These are phyloP conservation scores for Sympetrum striolatum DNA, from an alignment of 2,888 invertebrate genomes.

Conservation along the genomic window DNA sequence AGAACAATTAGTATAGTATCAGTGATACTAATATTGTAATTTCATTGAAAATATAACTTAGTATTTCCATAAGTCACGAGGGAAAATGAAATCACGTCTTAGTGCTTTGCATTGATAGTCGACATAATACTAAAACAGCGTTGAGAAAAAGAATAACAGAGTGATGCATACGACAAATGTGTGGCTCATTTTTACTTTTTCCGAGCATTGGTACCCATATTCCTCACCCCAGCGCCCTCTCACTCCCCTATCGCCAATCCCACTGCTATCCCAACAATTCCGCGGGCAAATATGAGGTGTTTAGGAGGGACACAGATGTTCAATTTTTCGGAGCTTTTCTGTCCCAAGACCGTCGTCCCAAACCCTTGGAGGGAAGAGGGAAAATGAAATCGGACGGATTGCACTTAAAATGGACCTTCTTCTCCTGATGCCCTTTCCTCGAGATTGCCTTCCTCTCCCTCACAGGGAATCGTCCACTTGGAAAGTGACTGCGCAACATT, in stretches of 20 bases:
- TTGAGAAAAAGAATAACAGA: too few species aligned
- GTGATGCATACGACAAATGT: too few species aligned
- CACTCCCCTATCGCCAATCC: neutral
- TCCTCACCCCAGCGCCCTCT: neutral
- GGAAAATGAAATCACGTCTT: too few species aligned
- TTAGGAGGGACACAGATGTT: constrained; percentile 28
- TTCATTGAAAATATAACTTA: too few species aligned
- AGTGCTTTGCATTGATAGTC: too few species aligned
- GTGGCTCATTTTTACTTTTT: too few species aligned
- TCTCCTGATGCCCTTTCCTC: neutral
- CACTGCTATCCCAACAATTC: constrained; percentile 22
- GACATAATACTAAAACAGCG: too few species aligned
- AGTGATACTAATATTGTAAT: too few species aligned
- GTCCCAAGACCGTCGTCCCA: constrained; percentile 10
- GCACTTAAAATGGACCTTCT: constrained; percentile 34
- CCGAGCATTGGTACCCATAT: neutral
- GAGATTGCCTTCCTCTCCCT: neutral
- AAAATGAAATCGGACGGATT: constrained; percentile 40
- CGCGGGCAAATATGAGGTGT: constrained; percentile 36
- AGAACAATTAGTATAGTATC: too few species aligned
- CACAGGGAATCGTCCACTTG: too few species aligned
- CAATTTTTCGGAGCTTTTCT: constrained; percentile 33
- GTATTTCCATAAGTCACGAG: too few species aligned
- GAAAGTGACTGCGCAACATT: too few species aligned
- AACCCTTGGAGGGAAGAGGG: neutral